Percentiles rank a stretch among this genome's conserved stretches.
Conservation (phyloP, 2,113 vertebrate genomes). For the Miniopterus natalensis region DNA sequence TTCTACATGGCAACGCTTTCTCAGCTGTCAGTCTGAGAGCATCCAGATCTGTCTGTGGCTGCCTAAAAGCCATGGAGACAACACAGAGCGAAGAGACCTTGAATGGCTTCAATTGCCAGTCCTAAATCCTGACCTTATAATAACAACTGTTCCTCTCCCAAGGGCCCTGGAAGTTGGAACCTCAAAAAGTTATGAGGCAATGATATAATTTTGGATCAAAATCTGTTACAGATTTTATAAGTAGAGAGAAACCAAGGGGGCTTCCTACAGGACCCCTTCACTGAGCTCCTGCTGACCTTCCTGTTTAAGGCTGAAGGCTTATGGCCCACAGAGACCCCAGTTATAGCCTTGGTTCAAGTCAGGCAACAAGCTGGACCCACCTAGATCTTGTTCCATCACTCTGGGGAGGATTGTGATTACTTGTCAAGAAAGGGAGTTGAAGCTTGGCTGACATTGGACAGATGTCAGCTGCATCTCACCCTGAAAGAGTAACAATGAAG, state of each 20-base stretch:
- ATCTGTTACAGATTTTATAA: conserved; percentile 61
- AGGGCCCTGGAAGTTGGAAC: conserved; percentile 2
- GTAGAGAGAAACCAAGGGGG: neutral
- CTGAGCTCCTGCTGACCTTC: conserved; percentile 10
- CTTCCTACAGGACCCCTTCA: neutral
- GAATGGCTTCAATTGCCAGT: neutral
- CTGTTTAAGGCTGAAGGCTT: neutral
- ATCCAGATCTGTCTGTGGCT: conserved; percentile 24
- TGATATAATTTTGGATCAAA: conserved; percentile 55
- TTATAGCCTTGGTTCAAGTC: neutral
- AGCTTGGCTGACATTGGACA: conserved; percentile 53
- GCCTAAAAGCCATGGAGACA: neutral
- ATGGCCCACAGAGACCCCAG: neutral
- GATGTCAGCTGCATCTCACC: conserved; percentile 30
- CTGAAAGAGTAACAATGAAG: conserved; percentile 9
- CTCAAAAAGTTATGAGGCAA: conserved; percentile 50
- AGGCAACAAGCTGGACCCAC: neutral
- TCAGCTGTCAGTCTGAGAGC: conserved; percentile 14
- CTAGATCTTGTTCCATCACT: neutral
- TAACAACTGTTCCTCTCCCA: conserved; percentile 15
- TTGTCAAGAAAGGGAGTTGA: conserved; percentile 19
- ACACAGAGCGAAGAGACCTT: neutral
- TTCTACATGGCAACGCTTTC: neutral
- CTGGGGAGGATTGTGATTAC: neutral
- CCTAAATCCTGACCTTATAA: conserved; percentile 19